Evolutionary conservation across 2,888 invertebrate species (phyloP), one percentile per base, ranked within the genome.

Genomic region (Cecidostiba fungosa): DNA sequence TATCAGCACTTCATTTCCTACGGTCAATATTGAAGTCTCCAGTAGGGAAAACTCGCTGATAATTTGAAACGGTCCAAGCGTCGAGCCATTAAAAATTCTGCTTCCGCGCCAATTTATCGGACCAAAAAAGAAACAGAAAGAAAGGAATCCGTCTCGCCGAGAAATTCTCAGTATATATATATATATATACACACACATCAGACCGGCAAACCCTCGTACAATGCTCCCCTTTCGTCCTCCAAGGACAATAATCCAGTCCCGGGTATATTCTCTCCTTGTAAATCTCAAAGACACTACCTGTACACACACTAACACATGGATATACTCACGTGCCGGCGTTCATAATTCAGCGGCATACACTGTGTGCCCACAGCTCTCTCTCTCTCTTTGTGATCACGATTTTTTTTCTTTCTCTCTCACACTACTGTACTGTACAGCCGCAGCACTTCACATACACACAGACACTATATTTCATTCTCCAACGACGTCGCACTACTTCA

Each of bases 271-370:
- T n/a, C 29, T 43, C 29, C 54, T 77, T 43, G 78, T 26, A 47
- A 78, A 69, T 78, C 78, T 47, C 72, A 80, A 80, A 80, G 72
- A 72, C 79, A 72, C 66, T 66, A 26, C 66, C 62, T 62, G 62
- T 23, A 66, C 72, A n/a, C 72, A 19, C 16, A 36, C 43, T 10
- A 39, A 10, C 23, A 72, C 23, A 39, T 19, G 29, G 26, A 50
- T 85, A 50, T 85, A 85, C 84, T 86, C 86, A 87, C 86, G 85
- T 87, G 86, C 85, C 70, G 82, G 16, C 79, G 84, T 85, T 87
- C 86, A 87, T 87, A 87, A 85, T 87, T 85, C 80, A 85, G 82
- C 77, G 66, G 73, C 86, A 76, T 78, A n/a, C 54, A 59, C 54
- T 59, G 73, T 77, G 50, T 50, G 50, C 62, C 43, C 39, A 26